These are phyloP conservation scores for Phocoena sinus DNA, from an alignment of 2,113 vertebrate genomes.

Conservation along the genomic window DNA sequence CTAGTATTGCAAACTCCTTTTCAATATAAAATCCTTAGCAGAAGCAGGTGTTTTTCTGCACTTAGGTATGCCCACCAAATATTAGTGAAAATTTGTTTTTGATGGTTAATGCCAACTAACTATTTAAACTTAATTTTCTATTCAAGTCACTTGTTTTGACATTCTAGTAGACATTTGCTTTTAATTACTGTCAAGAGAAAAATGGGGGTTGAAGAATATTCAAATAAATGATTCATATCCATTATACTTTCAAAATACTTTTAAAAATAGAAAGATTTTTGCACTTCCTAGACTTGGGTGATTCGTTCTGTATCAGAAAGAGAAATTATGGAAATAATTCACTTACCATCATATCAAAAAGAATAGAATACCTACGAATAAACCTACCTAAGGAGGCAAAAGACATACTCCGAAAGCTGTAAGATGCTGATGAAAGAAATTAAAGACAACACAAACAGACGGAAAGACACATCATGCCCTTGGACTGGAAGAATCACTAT, in stretches of 20 bases:
- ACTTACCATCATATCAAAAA: background rate
- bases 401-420: background rate
- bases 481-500: background rate
- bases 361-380: background rate
- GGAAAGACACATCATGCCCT: background rate
- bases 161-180: background rate
- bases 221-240: background rate
- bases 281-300: background rate
- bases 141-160: background rate
- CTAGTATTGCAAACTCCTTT: background rate
- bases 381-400: background rate
- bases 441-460: background rate
- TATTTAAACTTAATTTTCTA: background rate
- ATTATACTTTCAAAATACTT: background rate
- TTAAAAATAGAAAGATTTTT: background rate
- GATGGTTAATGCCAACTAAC: background rate
- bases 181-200: background rate
- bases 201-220: background rate
- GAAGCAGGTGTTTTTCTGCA: background rate
- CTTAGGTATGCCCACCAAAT: background rate
- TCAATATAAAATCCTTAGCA: background rate
- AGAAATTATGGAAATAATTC: background rate
- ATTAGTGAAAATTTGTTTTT: background rate
- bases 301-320: background rate
- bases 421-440: background rate